Conservation (phyloP, 2,888 invertebrate genomes). For the Plagodis pulveraria region DNA sequence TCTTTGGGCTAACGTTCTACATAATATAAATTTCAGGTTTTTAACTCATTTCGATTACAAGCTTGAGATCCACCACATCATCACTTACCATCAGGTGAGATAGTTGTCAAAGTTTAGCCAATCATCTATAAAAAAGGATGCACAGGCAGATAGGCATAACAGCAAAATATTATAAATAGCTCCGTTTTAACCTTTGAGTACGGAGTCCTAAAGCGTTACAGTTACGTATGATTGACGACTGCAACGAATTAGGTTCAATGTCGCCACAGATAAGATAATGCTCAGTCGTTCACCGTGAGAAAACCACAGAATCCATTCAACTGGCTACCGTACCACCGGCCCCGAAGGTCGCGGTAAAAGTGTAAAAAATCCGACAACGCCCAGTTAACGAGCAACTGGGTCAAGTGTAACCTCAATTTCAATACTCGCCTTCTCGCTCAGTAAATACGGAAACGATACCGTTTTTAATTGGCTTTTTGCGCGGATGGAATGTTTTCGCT, state of each 20-base stretch:
- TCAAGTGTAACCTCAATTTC: constrained; percentile 48
- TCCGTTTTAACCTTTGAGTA: too few species aligned
- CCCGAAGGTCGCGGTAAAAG: constrained; percentile 68
- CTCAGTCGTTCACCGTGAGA: constrained; percentile 54
- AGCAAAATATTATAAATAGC: too few species aligned
- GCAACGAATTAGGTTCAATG: constrained; percentile 51
- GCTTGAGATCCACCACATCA: too few species aligned
- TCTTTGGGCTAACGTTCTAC: too few species aligned
- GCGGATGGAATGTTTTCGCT: constrained; percentile 26
- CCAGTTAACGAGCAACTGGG: constrained; percentile 45
- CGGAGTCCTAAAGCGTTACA: constrained; percentile 16
- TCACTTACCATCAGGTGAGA: too few species aligned
- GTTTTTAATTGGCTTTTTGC: constrained; percentile 35
- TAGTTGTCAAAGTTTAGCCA: too few species aligned
- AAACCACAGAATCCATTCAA: constrained; percentile 41
- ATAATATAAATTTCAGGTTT: too few species aligned
- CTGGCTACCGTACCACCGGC: constrained; percentile 27
- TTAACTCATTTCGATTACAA: too few species aligned
- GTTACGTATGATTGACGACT: constrained; percentile 29
- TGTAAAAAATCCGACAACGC: constrained; percentile 56
- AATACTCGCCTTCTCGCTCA: constrained; percentile 36
- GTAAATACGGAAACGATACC: constrained; percentile 38
- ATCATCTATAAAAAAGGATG: too few species aligned
- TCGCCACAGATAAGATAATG: constrained; percentile 34
- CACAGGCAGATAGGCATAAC: too few species aligned